These are phyloP conservation scores for Volucella inanis DNA, from an alignment of 2,888 invertebrate genomes.

Conservation along the genomic window DNA sequence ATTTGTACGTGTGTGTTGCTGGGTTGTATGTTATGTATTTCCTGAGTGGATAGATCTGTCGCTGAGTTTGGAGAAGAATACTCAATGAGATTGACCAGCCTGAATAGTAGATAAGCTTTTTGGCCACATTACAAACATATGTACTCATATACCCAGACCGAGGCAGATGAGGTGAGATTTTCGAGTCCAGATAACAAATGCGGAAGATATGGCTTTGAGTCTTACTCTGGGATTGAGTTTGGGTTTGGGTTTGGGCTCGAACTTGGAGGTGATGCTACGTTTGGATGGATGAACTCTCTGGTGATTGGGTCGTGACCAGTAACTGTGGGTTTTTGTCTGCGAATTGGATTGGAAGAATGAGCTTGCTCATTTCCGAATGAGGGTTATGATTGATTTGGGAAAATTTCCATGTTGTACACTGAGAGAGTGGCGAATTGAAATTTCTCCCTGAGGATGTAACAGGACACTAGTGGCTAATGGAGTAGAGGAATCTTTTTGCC, in stretches of 20 bases:
- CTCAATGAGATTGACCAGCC: neutral
- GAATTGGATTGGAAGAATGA: slow-evolving; percentile 8
- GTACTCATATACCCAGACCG: neutral
- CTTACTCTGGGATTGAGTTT: too few relatives aligned
- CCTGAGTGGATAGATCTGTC: slow-evolving; percentile 30
- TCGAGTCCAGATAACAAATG: slow-evolving; percentile 72
- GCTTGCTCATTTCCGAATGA: slow-evolving; percentile 8
- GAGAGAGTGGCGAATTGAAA: slow-evolving; percentile 9
- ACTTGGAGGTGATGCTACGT: slow-evolving; percentile 47
- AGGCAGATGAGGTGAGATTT: slow-evolving; percentile 71
- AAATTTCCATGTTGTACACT: slow-evolving; percentile 23
- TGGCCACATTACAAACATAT: neutral
- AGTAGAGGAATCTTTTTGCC: neutral
- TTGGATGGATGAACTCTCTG: slow-evolving; percentile 55
- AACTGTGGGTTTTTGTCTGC: slow-evolving; percentile 28
- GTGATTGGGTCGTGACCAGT: slow-evolving; percentile 72
- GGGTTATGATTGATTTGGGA: slow-evolving; percentile 27
- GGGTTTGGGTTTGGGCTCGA: slow-evolving; percentile 39
- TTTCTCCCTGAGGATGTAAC: slow-evolving; percentile 3
- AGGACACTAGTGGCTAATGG: slow-evolving; percentile 11
- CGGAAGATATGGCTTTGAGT: slow-evolving; percentile 60
- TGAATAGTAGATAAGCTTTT: slow-evolving; percentile 57
- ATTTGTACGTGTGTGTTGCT: slow-evolving; percentile 40
- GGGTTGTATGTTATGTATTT: slow-evolving; percentile 49
- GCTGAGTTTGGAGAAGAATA: slow-evolving; percentile 15